These are phyloP conservation scores for Ethmia dodecea DNA, from an alignment of 2,888 invertebrate genomes.

Conservation along the genomic window DNA sequence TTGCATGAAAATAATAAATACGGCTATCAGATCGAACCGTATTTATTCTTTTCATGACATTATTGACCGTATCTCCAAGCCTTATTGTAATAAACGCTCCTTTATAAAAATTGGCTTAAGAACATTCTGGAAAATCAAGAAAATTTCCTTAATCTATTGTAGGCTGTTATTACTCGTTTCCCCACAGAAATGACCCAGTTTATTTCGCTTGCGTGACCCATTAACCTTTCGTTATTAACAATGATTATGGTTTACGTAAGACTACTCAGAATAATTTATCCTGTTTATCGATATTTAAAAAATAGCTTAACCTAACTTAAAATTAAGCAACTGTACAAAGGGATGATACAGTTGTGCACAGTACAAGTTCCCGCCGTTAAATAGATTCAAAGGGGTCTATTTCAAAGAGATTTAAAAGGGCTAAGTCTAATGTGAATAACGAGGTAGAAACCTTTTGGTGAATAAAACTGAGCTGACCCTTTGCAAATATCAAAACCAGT, in stretches of 20 bases:
- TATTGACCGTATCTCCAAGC: too few relatives aligned
- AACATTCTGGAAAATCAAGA: conserved; percentile 40
- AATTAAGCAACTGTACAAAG: conserved; percentile 1
- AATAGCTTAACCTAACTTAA: too few relatives aligned
- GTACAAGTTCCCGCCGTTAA: conserved; percentile 28
- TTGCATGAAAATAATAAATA: too few relatives aligned
- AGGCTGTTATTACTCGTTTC: too few relatives aligned
- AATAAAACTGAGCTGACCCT: conserved; percentile 66
- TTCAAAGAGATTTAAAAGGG: conserved; percentile 61
- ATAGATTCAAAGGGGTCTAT: conserved; percentile 51
- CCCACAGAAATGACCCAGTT: conserved; percentile 34
- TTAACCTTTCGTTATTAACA: neutral
- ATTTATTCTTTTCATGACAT: too few relatives aligned
- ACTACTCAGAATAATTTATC: conserved; percentile 1
- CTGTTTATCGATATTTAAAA: conserved; percentile 2
- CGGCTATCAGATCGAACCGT: too few relatives aligned
- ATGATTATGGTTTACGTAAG: neutral
- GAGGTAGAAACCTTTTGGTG: conserved; percentile 58
- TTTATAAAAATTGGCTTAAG: conserved; percentile 32
- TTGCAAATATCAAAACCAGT: conserved; percentile 42
- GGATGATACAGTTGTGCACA: conserved; percentile 2
- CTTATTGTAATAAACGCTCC: too few relatives aligned
- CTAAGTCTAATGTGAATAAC: conserved; percentile 64
- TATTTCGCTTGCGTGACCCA: conserved; percentile 26
- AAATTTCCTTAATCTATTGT: conserved; percentile 24